Conservation (phyloP, 2,888 invertebrate species). For the Leptura quadrifasciata region DNA sequence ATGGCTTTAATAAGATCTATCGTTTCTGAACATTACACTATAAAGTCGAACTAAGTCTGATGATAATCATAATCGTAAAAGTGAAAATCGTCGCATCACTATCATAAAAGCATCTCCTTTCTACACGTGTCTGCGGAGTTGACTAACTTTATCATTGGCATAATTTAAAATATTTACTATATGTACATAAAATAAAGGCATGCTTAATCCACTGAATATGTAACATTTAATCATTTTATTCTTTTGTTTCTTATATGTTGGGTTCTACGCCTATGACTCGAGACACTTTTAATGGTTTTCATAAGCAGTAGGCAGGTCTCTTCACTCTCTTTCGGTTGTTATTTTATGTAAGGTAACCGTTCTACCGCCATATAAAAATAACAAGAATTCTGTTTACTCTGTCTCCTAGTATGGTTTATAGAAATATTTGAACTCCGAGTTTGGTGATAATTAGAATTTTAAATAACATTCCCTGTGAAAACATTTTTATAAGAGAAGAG, state of each 20-base stretch:
- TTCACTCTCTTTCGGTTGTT: slow-evolving; percentile 35
- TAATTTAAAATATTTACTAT: too few relatives aligned
- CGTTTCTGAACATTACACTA: too few relatives aligned
- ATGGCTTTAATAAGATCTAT: too few relatives aligned
- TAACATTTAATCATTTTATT: too few relatives aligned
- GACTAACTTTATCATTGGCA: too few relatives aligned
- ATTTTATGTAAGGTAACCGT: slow-evolving; percentile 37
- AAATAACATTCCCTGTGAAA: slow-evolving; percentile 41
- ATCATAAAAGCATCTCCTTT: too few relatives aligned
- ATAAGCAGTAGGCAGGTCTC: slow-evolving; percentile 31
- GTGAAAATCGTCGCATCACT: too few relatives aligned
- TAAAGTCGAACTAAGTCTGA: too few relatives aligned
- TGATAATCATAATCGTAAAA: too few relatives aligned
- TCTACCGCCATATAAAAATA: slow-evolving; percentile 39
- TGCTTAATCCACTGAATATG: too few relatives aligned
- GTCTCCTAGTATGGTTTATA: slow-evolving; percentile 37
- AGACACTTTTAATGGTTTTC: slow-evolving; percentile 38
- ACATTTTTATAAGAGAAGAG: slow-evolving; percentile 24
- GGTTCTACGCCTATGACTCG: slow-evolving; percentile 12
- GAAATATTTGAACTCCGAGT: slow-evolving; percentile 44
- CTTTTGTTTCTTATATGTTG: not conserved
- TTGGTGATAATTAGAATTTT: slow-evolving; percentile 46
- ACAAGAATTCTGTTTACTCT: slow-evolving; percentile 42
- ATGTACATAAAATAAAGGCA: too few relatives aligned
- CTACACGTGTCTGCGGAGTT: too few relatives aligned